Evolutionary conservation across 2,113 vertebrate genomes (phyloP).

Genomic region (Apodemus sylvaticus): DNA sequence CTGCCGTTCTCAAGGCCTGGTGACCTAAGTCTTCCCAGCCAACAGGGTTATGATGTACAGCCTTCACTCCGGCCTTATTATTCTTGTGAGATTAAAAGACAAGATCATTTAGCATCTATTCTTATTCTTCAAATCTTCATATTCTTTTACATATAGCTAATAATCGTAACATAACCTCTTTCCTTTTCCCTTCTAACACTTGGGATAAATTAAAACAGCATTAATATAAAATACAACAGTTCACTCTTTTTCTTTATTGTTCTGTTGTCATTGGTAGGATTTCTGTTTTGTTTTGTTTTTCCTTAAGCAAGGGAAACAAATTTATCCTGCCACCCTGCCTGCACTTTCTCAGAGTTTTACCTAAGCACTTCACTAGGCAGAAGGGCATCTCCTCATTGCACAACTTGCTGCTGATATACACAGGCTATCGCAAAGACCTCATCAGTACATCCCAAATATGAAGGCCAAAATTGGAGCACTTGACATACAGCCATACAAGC

Average conservation of each 20-base stretch:
- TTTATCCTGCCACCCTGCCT: not conserved
- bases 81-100: not conserved
- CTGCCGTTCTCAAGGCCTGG: not conserved
- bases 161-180: not conserved
- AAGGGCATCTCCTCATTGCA: not conserved
- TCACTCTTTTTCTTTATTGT: constrained; percentile 48
- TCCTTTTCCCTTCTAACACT: constrained; percentile 47
- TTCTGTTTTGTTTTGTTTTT: constrained; percentile 7
- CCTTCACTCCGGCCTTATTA: not conserved
- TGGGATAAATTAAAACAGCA: not conserved
- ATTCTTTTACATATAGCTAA: not conserved
- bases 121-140: not conserved
- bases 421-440: not conserved
- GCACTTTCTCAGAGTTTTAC: not conserved
- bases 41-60: not conserved
- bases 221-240: constrained; percentile 8
- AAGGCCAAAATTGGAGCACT: not conserved
- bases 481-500: not conserved
- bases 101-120: not conserved
- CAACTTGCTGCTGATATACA: not conserved
- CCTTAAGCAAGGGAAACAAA: not conserved
- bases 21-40: not conserved
- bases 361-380: not conserved
- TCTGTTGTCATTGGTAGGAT: not conserved
- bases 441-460: not conserved